Conservation (phyloP, 1,140 invertebrate genomes). For the Thaumetopoea pityocampa region DNA sequence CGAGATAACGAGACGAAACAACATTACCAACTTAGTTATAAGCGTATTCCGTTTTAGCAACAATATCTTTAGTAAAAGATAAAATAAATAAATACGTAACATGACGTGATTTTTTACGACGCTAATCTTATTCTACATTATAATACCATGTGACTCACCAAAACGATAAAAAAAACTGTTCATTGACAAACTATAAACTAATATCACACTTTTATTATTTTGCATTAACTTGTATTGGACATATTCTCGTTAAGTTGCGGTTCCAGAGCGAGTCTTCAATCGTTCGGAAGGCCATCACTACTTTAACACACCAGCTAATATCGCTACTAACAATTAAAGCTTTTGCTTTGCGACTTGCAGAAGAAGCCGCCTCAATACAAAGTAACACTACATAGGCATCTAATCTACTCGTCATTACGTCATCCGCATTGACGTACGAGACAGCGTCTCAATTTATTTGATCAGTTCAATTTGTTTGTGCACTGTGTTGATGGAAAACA, state of each 20-base stretch:
- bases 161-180: slow-evolving; percentile 4
- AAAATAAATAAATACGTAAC: slow-evolving; percentile 16
- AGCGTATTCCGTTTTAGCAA: slow-evolving; percentile 35
- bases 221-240: slow-evolving; percentile 23
- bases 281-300: slow-evolving; percentile 45
- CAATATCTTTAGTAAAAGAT: slow-evolving; percentile 13
- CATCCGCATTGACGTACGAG: slow-evolving; percentile 69
- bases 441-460: slow-evolving; percentile 54
- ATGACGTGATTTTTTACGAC: slow-evolving; percentile 7
- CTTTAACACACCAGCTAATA: slow-evolving; percentile 39
- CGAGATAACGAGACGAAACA: slow-evolving; percentile 14
- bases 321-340: slow-evolving; percentile 65
- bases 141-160: slow-evolving; percentile 8
- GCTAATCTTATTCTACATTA: slow-evolving; percentile 6
- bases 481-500: slow-evolving; percentile 23
- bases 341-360: slow-evolving; percentile 47
- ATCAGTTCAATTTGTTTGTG: slow-evolving; percentile 34
- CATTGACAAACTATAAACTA: slow-evolving; percentile 28
- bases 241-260: slow-evolving; percentile 19
- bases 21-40: slow-evolving; percentile 18
- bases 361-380: slow-evolving; percentile 44
- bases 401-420: slow-evolving; percentile 67
- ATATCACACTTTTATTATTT: slow-evolving; percentile 67
- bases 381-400: slow-evolving; percentile 34
- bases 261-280: slow-evolving; percentile 42